Percentiles rank a stretch among this genome's conserved stretches.
Conservation (phyloP, 2,888 invertebrate genomes). For the Andrena dorsata region DNA sequence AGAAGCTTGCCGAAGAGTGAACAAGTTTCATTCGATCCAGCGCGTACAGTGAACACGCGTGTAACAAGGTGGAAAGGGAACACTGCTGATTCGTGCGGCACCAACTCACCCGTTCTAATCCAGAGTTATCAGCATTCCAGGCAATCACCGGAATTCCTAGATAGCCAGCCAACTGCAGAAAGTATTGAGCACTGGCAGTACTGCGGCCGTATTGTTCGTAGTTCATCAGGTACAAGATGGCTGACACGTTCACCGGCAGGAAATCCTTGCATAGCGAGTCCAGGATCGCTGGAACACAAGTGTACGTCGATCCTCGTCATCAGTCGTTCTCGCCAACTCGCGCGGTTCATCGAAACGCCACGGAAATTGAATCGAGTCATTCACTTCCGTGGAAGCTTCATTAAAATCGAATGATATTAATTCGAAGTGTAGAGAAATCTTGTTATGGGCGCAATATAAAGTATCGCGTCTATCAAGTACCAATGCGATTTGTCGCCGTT, state of each 20-base stretch:
- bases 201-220: slow-evolving; percentile 97
- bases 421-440: too few species aligned
- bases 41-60: background rate
- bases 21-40: too few species aligned
- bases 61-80: too few species aligned
- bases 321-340: background rate
- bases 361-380: background rate
- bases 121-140: slow-evolving; percentile 99
- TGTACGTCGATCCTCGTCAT: background rate
- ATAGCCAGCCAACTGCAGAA: slow-evolving; percentile 96
- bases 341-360: background rate
- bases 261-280: slow-evolving; percentile 95
- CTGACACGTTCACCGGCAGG: slow-evolving; percentile 94
- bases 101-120: slow-evolving; percentile 87
- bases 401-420: background rate
- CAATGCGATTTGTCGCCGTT: slow-evolving; percentile 1
- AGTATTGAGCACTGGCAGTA: slow-evolving; percentile 97
- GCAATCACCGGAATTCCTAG: slow-evolving; percentile 98
- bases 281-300: slow-evolving; percentile 90
- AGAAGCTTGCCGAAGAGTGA: too few species aligned
- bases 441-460: background rate
- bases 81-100: background rate
- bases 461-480: background rate
- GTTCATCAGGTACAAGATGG: slow-evolving; percentile 97
- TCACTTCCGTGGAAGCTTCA: background rate